Percentiles rank a stretch among this genome's conserved stretches.
Conservation (phyloP, 2,797 vertebrate genomes). For the Phaenicophaeus curvirostris region DNA sequence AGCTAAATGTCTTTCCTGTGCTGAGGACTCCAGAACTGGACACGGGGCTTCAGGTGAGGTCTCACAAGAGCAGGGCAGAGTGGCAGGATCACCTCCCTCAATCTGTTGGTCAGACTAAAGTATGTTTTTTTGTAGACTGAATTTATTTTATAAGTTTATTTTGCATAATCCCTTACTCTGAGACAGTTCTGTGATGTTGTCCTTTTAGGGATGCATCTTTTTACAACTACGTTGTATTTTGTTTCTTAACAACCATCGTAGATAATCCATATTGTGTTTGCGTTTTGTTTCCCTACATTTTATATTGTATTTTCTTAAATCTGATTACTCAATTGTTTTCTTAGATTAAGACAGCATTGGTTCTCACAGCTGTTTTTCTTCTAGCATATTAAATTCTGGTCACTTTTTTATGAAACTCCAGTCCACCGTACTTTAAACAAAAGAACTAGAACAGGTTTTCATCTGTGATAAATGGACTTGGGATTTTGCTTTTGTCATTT, state of each 20-base stretch:
- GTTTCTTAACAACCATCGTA: background rate
- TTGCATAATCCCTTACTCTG: background rate
- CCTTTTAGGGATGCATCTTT: background rate
- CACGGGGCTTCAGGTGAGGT: too few species aligned
- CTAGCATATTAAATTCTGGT: background rate
- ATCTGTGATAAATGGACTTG: slow-evolving; percentile 17
- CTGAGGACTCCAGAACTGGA: too few species aligned
- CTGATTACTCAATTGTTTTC: background rate
- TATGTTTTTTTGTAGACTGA: background rate
- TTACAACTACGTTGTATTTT: background rate
- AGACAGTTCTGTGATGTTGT: background rate
- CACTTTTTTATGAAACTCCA: background rate
- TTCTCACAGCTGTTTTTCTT: background rate
- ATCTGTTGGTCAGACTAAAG: background rate
- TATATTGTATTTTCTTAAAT: background rate
- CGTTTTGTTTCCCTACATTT: background rate
- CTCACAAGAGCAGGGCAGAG: too few species aligned
- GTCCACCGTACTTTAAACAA: background rate
- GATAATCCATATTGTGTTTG: background rate
- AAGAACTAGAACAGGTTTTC: background rate
- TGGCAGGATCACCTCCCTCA: too few species aligned
- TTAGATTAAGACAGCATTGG: background rate
- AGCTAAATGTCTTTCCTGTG: too few species aligned
- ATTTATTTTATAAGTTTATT: background rate
- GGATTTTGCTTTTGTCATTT: slow-evolving; percentile 21